Conservation (phyloP, 2,113 vertebrate genomes). For the Hiodon alosoides region DNA sequence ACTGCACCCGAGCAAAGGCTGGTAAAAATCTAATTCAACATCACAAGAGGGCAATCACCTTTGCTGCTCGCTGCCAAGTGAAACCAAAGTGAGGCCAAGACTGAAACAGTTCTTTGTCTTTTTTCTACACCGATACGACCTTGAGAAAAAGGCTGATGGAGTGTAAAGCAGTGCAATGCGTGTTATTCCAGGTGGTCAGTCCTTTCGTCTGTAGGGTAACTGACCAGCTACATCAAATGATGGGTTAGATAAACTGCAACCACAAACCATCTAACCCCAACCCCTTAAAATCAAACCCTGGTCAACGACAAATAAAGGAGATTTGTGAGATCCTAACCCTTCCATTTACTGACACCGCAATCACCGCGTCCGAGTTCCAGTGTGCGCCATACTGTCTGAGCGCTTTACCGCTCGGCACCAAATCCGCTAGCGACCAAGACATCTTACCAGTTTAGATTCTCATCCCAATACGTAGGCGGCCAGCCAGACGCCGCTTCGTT, state of each 20-base stretch:
- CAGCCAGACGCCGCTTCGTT: slow-evolving; percentile 20
- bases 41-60: slow-evolving; percentile 1
- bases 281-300: too few species aligned
- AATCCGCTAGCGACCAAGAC: neutral
- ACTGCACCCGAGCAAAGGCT: neutral
- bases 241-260: too few species aligned
- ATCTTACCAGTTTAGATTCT: slow-evolving; percentile 7
- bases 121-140: neutral
- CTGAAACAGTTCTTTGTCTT: neutral
- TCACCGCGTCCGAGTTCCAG: too few species aligned
- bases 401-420: neutral
- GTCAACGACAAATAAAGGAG: too few species aligned
- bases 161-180: too few species aligned
- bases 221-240: too few species aligned
- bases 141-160: neutral
- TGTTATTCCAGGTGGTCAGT: too few species aligned
- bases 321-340: too few species aligned
- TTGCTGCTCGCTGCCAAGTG: slow-evolving; percentile 14
- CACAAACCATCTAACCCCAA: too few species aligned
- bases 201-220: too few species aligned
- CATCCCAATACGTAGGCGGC: slow-evolving; percentile 15
- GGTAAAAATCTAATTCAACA: neutral
- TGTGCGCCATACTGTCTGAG: neutral
- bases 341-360: too few species aligned
- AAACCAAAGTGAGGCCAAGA: slow-evolving; percentile 18